phyloP scores from a whole-genome alignment of 2,888 invertebrate species.

The Harpalus rubripes region DNA sequence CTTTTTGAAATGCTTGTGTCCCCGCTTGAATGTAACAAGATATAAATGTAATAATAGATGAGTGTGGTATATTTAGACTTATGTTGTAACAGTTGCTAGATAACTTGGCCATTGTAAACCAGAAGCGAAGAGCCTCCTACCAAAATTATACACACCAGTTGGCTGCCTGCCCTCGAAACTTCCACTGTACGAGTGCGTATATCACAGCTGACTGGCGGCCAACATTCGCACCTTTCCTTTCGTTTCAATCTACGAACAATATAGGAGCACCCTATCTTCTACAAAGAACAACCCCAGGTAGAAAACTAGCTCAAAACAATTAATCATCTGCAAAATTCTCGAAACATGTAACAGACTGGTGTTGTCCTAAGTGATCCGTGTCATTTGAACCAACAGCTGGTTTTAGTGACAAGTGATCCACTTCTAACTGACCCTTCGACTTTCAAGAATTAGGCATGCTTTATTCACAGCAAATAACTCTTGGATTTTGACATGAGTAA shows the following conservation, averaged over 20 bases:
- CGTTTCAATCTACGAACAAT: neutral
- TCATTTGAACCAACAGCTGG: too few species aligned
- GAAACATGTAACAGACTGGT: too few species aligned
- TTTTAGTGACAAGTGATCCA: too few species aligned
- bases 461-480: too few species aligned
- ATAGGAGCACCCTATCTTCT: neutral
- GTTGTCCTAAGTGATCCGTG: too few species aligned
- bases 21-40: constrained; percentile 22
- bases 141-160: constrained; percentile 43
- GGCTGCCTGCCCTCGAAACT: constrained; percentile 28
- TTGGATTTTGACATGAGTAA: too few species aligned
- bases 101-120: constrained; percentile 54
- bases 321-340: too few species aligned
- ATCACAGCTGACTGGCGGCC: constrained; percentile 3
- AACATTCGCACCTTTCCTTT: neutral
- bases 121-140: constrained; percentile 46
- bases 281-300: neutral
- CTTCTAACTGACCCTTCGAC: too few species aligned
- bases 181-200: constrained; percentile 4
- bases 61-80: constrained; percentile 25
- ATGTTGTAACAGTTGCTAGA: constrained; percentile 46
- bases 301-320: neutral
- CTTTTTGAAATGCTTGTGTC: neutral
- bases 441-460: too few species aligned
- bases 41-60: constrained; percentile 46